phyloP scores from a whole-genome alignment of 2,888 invertebrate genomes.

The Acheta domesticus region DNA sequence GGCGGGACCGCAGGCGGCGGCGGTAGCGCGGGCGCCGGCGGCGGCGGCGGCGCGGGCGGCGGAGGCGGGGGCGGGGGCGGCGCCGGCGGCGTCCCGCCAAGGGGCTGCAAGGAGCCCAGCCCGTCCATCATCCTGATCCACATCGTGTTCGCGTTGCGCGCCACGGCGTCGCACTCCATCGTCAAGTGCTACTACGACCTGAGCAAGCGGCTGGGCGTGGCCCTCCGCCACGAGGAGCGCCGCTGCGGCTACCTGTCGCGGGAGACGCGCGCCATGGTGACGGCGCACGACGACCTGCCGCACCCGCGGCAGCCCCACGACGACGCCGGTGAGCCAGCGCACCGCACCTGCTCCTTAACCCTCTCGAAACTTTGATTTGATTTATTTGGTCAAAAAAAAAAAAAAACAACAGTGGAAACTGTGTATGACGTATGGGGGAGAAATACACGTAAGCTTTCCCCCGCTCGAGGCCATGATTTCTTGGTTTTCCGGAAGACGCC shows the following conservation, averaged over 20 bases:
- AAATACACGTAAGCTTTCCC: no score
- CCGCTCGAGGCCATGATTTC: no score
- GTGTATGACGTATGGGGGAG: no score
- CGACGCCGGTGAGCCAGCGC: background rate
- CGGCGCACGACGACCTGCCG: slow-evolving; percentile 59
- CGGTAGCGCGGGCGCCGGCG: slow-evolving; percentile 42
- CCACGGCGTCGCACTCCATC: slow-evolving; percentile 85
- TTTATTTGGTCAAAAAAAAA: no score
- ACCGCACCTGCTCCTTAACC: no score
- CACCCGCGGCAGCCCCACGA: slow-evolving; percentile 22
- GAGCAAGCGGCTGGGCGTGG: slow-evolving; percentile 82
- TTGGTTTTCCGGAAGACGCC: no score
- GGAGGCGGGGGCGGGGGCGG: background rate
- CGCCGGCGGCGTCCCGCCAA: background rate
- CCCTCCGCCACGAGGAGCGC: slow-evolving; percentile 86
- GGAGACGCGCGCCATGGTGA: slow-evolving; percentile 83
- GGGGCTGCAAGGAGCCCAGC: slow-evolving; percentile 48
- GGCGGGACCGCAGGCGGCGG: background rate
- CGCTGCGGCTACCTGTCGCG: slow-evolving; percentile 82
- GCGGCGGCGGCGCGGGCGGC: background rate
- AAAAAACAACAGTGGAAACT: no score
- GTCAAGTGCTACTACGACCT: slow-evolving; percentile 93
- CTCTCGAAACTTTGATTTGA: no score
- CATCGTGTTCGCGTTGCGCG: slow-evolving; percentile 87
- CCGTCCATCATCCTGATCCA: slow-evolving; percentile 72